Base-by-base conservation (phyloP, 2,113 vertebrate genomes). In the Gulo gulo region DNA sequence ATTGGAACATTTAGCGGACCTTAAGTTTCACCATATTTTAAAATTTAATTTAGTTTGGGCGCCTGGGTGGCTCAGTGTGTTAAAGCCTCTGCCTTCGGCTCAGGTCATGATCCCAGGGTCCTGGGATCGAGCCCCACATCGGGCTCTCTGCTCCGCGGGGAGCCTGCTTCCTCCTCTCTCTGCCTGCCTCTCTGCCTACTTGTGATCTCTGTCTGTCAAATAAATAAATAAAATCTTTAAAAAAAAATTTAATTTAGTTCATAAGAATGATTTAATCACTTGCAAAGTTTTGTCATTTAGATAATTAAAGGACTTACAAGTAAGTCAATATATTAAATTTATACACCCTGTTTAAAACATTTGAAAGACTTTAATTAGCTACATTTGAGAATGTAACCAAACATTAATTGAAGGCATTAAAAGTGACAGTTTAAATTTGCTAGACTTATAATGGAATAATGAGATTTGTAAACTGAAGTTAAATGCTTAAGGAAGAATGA, bases 331-430 rank as follows among this genome's bases (percentile, higher is more conserved):
- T 73, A 74, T 21, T 80, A 81, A 80, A 79, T 73, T 88, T 65
- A 65, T 84, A 96, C 80, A 67, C 36, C 31, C 20, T 63, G n/a
- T 50, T 92, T 81, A 69, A 94, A 92, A 90, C n/a, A 86, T 31
- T 91, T 94, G 65, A 88, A 95, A 92, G 14, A 50, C 4, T 85
- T 94, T 80, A 88, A 96, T 96, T 94, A 88, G 45, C 59, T 74
- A 59, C 81, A 45, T 81, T 86, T 86, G 45, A 94, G 67, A 85
- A 67, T 92, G 23, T 47, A 94, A 92, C 61, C n/a, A 89, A 83
- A 63, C 94, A 87, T 89, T 90, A 93, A 81, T 47, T 86, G 65
- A 89, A 97, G 67, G 15, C 29, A 95, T 94, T 94, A 90, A 94
- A 96, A 90, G 39, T 90, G 52, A 93, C 42, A 52, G 45, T 69